These are phyloP conservation scores for Pseudobourletiella spinata DNA, from an alignment of 1,140 invertebrate species.

Conservation along the genomic window DNA sequence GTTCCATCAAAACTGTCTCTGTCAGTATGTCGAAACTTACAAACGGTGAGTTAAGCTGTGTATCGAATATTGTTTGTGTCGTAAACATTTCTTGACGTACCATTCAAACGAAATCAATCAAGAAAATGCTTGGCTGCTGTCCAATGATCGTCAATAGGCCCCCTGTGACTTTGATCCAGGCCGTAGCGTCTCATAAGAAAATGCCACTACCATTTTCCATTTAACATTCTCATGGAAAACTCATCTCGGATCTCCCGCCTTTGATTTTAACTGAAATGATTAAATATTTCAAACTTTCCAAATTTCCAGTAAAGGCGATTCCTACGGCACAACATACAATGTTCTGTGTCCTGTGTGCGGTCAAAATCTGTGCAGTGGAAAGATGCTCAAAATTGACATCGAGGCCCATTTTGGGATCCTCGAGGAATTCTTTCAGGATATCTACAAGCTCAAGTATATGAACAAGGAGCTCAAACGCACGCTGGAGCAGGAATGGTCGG, in stretches of 20 bases:
- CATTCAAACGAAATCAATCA: too few relatives aligned
- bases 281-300: too few relatives aligned
- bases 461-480: constrained; percentile 1
- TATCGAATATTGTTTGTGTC: too few relatives aligned
- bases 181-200: background rate
- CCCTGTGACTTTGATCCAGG: too few relatives aligned
- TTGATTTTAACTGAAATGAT: too few relatives aligned
- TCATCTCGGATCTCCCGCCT: too few relatives aligned
- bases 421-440: background rate
- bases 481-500: background rate
- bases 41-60: background rate
- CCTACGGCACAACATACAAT: background rate
- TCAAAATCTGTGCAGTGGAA: background rate
- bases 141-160: background rate
- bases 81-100: too few relatives aligned
- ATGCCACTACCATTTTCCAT: too few relatives aligned
- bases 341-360: background rate
- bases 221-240: too few relatives aligned
- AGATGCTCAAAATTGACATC: background rate
- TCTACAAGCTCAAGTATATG: constrained; percentile 10
- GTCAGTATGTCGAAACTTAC: background rate
- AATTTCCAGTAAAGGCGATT: constrained; percentile 1
- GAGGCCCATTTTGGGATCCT: constrained; percentile 7
- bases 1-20: background rate
- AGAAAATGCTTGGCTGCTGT: too few relatives aligned